A percentile compares a stretch with the other conserved stretches of the same genome.
These are phyloP conservation scores for Austrofundulus limnaeus DNA, from an alignment of 2,113 vertebrate species.

Conservation along the genomic window DNA sequence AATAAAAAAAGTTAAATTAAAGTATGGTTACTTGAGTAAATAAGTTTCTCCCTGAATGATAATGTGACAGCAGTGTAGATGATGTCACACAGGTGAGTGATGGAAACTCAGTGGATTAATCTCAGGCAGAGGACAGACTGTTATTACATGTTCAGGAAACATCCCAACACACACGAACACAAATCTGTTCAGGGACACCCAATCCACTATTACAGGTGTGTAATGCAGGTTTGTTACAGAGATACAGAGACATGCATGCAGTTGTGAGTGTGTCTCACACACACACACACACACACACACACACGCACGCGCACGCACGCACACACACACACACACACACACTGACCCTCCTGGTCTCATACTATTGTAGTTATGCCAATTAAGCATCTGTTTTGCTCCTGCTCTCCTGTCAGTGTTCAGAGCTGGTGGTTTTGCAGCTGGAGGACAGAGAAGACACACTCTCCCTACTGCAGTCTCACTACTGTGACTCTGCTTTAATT, in stretches of 20 bases:
- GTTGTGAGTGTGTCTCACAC: not conserved
- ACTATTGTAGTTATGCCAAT: constrained; percentile 50
- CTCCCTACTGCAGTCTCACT: constrained; percentile 24
- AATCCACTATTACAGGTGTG: constrained; percentile 11
- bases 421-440: constrained; percentile 40
- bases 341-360: constrained; percentile 45
- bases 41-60: no score
- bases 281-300: constrained; percentile 22
- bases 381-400: constrained; percentile 41
- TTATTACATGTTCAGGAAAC: constrained; percentile 7
- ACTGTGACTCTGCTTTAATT: constrained; percentile 60
- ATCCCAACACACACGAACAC: constrained; percentile 4
- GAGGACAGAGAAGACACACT: constrained; percentile 39
- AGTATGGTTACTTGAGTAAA: no score
- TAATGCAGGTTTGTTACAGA: constrained; percentile 4
- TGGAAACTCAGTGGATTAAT: not conserved
- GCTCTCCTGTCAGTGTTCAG: constrained; percentile 5
- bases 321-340: no score
- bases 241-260: constrained; percentile 8
- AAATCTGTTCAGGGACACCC: not conserved
- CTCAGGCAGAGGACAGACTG: constrained; percentile 2
- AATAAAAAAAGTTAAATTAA: no score
- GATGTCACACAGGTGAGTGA: no score
- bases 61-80: no score
- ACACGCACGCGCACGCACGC: no score